Percentiles rank a stretch among this genome's conserved stretches.
These are phyloP conservation scores for Hylaea fasciaria DNA, from an alignment of 2,888 invertebrate genomes.

Conservation along the genomic window DNA sequence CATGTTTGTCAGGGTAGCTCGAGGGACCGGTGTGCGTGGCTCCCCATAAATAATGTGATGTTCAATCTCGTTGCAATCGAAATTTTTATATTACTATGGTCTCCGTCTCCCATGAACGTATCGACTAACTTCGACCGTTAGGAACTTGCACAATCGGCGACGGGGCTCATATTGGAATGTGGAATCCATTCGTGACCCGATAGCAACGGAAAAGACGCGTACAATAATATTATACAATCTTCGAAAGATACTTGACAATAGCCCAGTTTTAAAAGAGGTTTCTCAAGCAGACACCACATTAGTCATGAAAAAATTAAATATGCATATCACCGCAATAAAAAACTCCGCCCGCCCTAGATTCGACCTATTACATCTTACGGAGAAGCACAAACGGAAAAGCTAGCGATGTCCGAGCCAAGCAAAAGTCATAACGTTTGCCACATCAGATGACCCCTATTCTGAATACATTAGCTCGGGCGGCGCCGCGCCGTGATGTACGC, in stretches of 20 bases:
- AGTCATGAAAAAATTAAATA: too few relatives aligned
- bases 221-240: not conserved
- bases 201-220: not conserved
- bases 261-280: too few relatives aligned
- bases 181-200: not conserved
- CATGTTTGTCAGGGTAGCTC: too few relatives aligned
- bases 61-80: not conserved
- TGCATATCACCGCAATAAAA: too few relatives aligned
- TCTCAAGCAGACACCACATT: too few relatives aligned
- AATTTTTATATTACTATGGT: too few relatives aligned
- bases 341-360: not conserved
- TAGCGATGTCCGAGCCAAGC: slow-evolving; percentile 1
- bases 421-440: slow-evolving; percentile 1
- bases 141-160: not conserved
- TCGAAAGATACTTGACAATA: too few relatives aligned
- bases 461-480: slow-evolving; percentile 10
- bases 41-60: too few relatives aligned
- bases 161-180: not conserved
- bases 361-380: not conserved
- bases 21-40: too few relatives aligned
- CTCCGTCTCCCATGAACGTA: not conserved
- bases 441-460: slow-evolving; percentile 8
- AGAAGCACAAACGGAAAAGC: not conserved
- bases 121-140: not conserved
- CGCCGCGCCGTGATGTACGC: slow-evolving; percentile 12